Evolutionary conservation across 2,113 vertebrate species (phyloP).

Genomic region (Eira barbara): DNA sequence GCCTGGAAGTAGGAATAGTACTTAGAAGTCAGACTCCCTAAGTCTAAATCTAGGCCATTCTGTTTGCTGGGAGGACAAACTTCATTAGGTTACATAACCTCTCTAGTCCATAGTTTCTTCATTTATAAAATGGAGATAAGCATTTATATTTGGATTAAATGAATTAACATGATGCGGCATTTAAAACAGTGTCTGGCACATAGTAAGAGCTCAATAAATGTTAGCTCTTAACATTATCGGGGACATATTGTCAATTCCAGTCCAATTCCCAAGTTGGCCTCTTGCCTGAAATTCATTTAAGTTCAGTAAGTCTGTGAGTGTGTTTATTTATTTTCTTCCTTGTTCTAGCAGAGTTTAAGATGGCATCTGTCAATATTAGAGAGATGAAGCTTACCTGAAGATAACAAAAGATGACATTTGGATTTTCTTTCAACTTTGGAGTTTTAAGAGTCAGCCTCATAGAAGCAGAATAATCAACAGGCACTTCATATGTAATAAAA

Average conservation of each 20-base stretch:
- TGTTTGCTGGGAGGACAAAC: not conserved
- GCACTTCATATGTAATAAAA: not conserved
- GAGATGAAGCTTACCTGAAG: constrained; percentile 27
- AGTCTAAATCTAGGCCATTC: not conserved
- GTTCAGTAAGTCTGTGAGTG: constrained; percentile 42
- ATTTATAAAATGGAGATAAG: not conserved
- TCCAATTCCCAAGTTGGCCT: constrained; percentile 56
- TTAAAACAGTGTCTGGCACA: constrained; percentile 50
- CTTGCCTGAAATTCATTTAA: constrained; percentile 59
- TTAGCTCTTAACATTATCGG: constrained; percentile 22
- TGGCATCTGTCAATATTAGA: not conserved
- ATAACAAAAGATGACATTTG: not conserved
- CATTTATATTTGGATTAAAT: not conserved
- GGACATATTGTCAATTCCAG: constrained; percentile 51
- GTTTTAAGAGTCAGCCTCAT: not conserved
- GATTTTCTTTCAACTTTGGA: not conserved
- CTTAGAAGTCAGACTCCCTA: not conserved
- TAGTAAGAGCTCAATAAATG: constrained; percentile 53
- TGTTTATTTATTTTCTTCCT: constrained; percentile 56
- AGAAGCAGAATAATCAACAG: not conserved
- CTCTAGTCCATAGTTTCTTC: not conserved
- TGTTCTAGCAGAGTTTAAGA: constrained; percentile 32
- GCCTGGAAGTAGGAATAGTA: not conserved
- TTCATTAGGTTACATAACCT: not conserved
- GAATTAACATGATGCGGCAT: not conserved